These are phyloP conservation scores for Aphelenchoides besseyi DNA, from an alignment of 1,140 invertebrate species.

Conservation along the genomic window DNA sequence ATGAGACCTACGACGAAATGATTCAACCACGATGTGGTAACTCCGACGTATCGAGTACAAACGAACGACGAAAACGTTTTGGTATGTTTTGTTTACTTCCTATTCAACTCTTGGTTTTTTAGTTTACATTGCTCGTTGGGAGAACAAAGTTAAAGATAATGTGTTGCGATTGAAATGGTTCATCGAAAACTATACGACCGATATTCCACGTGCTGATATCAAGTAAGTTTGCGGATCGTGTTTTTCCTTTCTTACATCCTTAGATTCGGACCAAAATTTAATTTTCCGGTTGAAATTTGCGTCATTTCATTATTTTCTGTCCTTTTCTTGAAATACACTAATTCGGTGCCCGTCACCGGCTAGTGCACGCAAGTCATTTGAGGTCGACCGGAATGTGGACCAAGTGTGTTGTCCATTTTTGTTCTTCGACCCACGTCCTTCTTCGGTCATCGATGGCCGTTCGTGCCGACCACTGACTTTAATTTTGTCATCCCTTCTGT, in stretches of 20 bases:
- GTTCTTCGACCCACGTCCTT: background rate
- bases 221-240: constrained; percentile 33
- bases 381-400: background rate
- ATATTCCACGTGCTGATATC: constrained; percentile 45
- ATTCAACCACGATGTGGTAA: constrained; percentile 46
- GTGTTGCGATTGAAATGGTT: constrained; percentile 46
- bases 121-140: constrained; percentile 55
- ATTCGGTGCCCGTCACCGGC: background rate
- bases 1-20: constrained; percentile 34
- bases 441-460: constrained; percentile 1
- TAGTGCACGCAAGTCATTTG: background rate
- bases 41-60: constrained; percentile 25
- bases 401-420: background rate
- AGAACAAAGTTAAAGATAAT: constrained; percentile 52
- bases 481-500: background rate
- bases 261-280: too few relatives aligned
- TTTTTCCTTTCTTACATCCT: constrained; percentile 6
- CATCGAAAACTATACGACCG: constrained; percentile 48
- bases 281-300: constrained; percentile 1
- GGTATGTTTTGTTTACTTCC: constrained; percentile 31
- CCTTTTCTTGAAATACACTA: background rate
- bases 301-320: background rate
- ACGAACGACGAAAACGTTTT: constrained; percentile 47
- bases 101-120: constrained; percentile 29
- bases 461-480: background rate